Conservation (phyloP, 2,113 vertebrate species). For the Sinosuthora webbiana region DNA sequence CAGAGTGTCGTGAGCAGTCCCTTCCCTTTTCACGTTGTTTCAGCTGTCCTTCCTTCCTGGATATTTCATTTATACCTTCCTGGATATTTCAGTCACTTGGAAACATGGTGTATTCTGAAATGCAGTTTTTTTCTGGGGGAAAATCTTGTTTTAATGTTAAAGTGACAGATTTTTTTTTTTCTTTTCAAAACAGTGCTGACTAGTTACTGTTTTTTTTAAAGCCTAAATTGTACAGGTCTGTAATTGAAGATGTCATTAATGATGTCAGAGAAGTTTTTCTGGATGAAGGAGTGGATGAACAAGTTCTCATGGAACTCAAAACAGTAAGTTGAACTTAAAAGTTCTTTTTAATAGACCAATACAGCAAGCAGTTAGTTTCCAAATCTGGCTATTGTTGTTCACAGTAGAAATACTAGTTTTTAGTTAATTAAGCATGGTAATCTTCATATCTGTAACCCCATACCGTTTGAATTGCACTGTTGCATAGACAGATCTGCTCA, state of each 20-base stretch:
- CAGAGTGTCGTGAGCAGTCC: neutral
- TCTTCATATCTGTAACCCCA: neutral
- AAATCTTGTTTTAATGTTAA: neutral
- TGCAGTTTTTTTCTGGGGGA: neutral
- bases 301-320: slow-evolving; percentile 95
- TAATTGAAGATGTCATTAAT: slow-evolving; percentile 98
- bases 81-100: neutral
- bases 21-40: neutral
- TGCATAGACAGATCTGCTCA: neutral
- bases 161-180: neutral
- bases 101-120: neutral
- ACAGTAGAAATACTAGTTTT: neutral
- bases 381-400: neutral
- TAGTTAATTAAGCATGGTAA: neutral
- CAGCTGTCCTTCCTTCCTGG: neutral
- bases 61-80: neutral
- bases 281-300: slow-evolving; percentile 97
- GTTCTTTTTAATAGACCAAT: neutral
- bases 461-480: neutral
- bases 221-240: slow-evolving; percentile 96
- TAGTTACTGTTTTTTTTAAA: slow-evolving; percentile 52
- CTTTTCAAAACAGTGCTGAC: neutral
- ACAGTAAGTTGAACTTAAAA: slow-evolving; percentile 80
- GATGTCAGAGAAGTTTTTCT: slow-evolving; percentile 97
- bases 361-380: neutral